A percentile compares a stretch with the other conserved stretches of the same genome.
Conservation (phyloP, 2,797 vertebrate genomes). For the Meriones psammophilus region DNA sequence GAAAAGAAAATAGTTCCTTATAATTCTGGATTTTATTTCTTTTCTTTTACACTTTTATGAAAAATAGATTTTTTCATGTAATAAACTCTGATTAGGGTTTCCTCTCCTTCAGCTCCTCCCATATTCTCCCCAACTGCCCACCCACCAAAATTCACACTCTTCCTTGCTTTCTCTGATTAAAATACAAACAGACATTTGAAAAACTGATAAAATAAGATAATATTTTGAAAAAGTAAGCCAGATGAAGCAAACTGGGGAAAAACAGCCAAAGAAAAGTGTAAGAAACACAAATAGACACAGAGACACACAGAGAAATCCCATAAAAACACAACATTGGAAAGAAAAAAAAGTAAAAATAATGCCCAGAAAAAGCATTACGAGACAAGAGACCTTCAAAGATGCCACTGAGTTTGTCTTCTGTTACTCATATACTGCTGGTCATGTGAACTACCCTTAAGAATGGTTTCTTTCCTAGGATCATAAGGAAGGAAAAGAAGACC, state of each 20-base stretch:
- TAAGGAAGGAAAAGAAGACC: too few relatives aligned
- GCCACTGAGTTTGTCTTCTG: too few relatives aligned
- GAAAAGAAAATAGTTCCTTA: not conserved
- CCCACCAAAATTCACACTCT: not conserved
- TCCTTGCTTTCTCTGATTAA: not conserved
- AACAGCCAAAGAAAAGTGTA: not conserved
- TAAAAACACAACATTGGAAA: not conserved
- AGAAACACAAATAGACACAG: not conserved
- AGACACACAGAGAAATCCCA: not conserved
- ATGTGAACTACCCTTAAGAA: not conserved
- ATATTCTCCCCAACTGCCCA: not conserved
- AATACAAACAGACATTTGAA: not conserved
- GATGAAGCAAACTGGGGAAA: not conserved
- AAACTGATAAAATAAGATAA: not conserved
- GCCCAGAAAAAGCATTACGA: too few relatives aligned
- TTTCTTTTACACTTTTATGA: not conserved
- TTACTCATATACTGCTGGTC: not conserved
- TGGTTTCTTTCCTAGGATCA: not conserved
- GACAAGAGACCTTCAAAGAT: too few relatives aligned
- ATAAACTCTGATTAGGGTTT: not conserved
- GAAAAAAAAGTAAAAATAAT: not conserved
- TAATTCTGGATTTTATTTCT: not conserved
- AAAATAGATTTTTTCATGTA: not conserved
- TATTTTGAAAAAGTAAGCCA: not conserved
- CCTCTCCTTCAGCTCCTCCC: not conserved